phyloP scores from a whole-genome alignment of 1,140 invertebrate species.

The Belonocnema kinseyi region DNA sequence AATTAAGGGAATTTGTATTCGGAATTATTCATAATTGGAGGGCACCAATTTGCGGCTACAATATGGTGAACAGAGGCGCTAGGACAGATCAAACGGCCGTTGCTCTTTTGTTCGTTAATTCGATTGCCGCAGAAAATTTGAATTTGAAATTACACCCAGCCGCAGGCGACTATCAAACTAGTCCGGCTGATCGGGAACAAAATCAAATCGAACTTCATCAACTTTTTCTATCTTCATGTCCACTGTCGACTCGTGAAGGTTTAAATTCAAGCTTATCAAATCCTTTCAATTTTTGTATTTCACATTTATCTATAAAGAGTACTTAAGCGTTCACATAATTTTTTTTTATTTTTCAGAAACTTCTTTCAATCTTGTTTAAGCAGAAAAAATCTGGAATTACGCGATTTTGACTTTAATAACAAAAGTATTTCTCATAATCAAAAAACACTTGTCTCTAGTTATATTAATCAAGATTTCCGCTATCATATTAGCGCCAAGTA shows the following conservation, averaged over 20 bases:
- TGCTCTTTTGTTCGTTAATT: conserved; percentile 72
- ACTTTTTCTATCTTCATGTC: neutral
- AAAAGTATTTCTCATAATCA: too few relatives aligned
- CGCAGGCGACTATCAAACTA: conserved; percentile 43
- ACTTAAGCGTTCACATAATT: too few relatives aligned
- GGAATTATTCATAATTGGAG: conserved; percentile 70
- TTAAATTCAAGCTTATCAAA: too few relatives aligned
- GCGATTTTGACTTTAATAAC: too few relatives aligned
- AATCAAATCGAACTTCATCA: conserved; percentile 22
- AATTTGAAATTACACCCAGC: conserved; percentile 67
- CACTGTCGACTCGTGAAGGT: neutral
- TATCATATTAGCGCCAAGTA: too few relatives aligned
- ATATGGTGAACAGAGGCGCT: conserved; percentile 42
- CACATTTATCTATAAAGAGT: too few relatives aligned
- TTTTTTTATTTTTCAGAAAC: too few relatives aligned
- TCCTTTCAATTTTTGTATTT: too few relatives aligned
- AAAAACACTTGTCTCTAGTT: too few relatives aligned
- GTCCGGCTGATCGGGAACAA: conserved; percentile 44
- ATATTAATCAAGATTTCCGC: too few relatives aligned
- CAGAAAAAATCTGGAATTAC: too few relatives aligned
- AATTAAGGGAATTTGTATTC: conserved; percentile 68
- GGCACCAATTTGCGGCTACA: conserved; percentile 53
- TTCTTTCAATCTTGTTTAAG: too few relatives aligned
- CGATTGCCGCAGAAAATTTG: conserved; percentile 70
- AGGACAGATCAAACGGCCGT: conserved; percentile 70